phyloP scores from a whole-genome alignment of 2,888 invertebrate genomes.

The Ophion obscuratus region DNA sequence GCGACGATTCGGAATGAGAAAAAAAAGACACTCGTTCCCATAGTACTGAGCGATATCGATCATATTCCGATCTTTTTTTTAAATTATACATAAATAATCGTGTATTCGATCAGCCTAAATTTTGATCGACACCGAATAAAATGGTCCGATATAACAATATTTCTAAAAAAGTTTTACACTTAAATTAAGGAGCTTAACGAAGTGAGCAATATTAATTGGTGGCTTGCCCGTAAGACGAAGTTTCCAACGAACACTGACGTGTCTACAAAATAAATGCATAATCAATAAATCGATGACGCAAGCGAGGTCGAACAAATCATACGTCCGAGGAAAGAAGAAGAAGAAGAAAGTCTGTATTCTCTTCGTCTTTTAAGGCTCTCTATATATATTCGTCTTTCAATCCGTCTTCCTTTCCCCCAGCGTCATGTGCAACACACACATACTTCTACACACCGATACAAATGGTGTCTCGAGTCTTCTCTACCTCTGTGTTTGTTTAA shows the following conservation, averaged over 20 bases:
- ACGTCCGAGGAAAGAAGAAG: slow-evolving; percentile 9
- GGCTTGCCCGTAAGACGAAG: neutral
- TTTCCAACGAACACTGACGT: neutral
- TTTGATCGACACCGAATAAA: too few relatives aligned
- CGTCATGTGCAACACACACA: slow-evolving; percentile 52
- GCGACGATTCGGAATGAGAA: too few relatives aligned
- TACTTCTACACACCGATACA: slow-evolving; percentile 24
- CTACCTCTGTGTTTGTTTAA: slow-evolving; percentile 81
- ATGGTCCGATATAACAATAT: too few relatives aligned
- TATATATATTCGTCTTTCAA: slow-evolving; percentile 52
- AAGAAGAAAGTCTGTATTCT: slow-evolving; percentile 31
- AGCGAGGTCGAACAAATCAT: neutral
- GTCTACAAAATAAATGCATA: neutral
- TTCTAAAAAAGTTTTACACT: too few relatives aligned
- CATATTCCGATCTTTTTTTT: too few relatives aligned
- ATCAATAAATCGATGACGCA: neutral
- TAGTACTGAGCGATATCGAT: too few relatives aligned
- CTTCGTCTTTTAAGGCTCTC: slow-evolving; percentile 23
- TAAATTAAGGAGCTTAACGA: too few relatives aligned
- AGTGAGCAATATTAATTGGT: too few relatives aligned
- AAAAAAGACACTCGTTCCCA: too few relatives aligned
- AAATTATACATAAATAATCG: too few relatives aligned
- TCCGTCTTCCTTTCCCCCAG: slow-evolving; percentile 62
- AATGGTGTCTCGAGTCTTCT: slow-evolving; percentile 70
- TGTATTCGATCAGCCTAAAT: too few relatives aligned